Conservation (phyloP, 2,113 vertebrate genomes). For the Mastomys coucha region DNA sequence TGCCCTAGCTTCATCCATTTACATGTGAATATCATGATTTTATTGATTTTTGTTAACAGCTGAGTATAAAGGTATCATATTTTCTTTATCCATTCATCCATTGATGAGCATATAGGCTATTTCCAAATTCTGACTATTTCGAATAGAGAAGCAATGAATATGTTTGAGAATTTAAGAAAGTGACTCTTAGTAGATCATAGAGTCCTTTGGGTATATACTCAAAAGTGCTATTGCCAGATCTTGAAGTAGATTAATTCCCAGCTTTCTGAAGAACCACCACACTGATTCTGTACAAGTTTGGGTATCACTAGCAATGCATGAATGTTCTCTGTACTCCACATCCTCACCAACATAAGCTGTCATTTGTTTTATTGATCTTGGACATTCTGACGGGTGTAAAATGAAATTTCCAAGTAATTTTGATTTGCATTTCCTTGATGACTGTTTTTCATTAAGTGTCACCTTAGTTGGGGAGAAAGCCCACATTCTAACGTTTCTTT, state of each 20-base stretch:
- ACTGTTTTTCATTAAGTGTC: not conserved
- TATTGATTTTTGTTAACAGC: not conserved
- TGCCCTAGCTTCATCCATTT: not conserved
- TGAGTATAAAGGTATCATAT: not conserved
- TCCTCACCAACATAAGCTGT: not conserved
- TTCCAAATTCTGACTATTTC: not conserved
- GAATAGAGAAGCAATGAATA: not conserved
- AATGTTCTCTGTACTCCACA: not conserved
- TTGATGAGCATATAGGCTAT: not conserved
- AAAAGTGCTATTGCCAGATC: not conserved
- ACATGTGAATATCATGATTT: not conserved
- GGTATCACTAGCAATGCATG: not conserved
- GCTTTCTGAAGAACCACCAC: not conserved
- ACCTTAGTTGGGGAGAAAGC: not conserved
- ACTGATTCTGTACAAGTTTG: not conserved
- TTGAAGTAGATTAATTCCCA: not conserved
- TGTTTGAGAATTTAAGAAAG: not conserved
- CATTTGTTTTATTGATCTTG: not conserved
- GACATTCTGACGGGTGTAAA: not conserved
- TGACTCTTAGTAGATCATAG: not conserved
- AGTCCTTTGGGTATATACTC: not conserved
- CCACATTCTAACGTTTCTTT: not conserved
- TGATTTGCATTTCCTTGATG: not conserved
- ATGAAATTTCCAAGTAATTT: not conserved
- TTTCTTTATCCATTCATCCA: not conserved